These are phyloP conservation scores for Argopecten irradians DNA, from an alignment of 1,140 invertebrate species.

Conservation along the genomic window DNA sequence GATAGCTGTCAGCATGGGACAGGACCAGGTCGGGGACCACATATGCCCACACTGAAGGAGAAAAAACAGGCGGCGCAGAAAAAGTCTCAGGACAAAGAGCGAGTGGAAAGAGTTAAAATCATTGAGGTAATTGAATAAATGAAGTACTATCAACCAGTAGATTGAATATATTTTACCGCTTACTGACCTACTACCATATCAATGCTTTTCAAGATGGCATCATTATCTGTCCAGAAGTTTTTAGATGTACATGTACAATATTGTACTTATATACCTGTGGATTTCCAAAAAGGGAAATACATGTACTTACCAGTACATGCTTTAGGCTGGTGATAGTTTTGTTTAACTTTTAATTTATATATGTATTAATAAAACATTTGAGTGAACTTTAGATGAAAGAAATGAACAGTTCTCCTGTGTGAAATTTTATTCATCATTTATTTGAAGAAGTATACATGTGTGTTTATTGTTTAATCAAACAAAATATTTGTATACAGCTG, in stretches of 20 bases:
- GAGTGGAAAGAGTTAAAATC: conserved; percentile 64
- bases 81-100: conserved; percentile 59
- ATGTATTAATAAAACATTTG: too few relatives aligned
- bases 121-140: conserved; percentile 57
- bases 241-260: too few relatives aligned
- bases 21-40: conserved; percentile 27
- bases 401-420: background rate
- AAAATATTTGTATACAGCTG: conserved; percentile 58
- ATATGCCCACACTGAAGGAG: conserved; percentile 55
- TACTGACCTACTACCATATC: too few relatives aligned
- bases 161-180: too few relatives aligned
- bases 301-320: background rate
- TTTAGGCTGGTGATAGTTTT: background rate
- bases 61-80: conserved; percentile 62
- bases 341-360: background rate
- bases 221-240: too few relatives aligned
- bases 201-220: too few relatives aligned
- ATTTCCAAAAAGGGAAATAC: too few relatives aligned
- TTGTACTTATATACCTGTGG: too few relatives aligned
- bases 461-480: conserved; percentile 25
- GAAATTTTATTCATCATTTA: background rate
- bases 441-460: background rate
- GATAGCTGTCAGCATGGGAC: background rate
- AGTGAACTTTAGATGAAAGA: background rate
- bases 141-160: too few relatives aligned